Evolutionary conservation across 2,113 vertebrate genomes (phyloP), one percentile per base, ranked within the genome.

Genomic region (Pteruthius melanotis): DNA sequence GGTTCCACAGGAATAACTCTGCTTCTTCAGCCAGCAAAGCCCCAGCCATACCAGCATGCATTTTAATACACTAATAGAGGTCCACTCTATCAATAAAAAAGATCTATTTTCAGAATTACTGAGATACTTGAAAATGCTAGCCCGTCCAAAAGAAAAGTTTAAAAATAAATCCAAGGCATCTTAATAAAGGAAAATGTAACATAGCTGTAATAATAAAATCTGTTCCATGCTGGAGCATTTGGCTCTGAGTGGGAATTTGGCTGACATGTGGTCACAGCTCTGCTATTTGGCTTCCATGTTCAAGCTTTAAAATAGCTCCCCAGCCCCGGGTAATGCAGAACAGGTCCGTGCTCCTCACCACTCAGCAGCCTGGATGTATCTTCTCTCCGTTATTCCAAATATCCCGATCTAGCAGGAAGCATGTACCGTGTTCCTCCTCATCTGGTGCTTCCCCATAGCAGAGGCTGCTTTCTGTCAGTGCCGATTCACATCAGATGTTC

Each of bases 101-200:
- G 12, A 76, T 37, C 75, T 90, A 49, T 87, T 94, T 93, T 93
- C 78, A 95, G 84, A 72, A 79, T 77, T 90, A 77, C 60, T 63
- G 63, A 13, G 60, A 68, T 54, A 82, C 37, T 33, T 77, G 37
- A 92, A 89, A 94, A 61, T 0, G 0, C 35, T 68, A 79, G 56
- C 56, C 71, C 66, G 23, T 77, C 42, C 2, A 65, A 88, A 42
- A 72, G 28, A 56, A 64, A 39, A 13, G 14, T 57, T 93, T 83
- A 70, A 95, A 89, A 94, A 90, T 93, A 97, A 94, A 83, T 74
- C 42, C 63, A 37, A 93, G 56, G 44, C 54, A 83, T 52, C 52
- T 92, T 90, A 90, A 93, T 90, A 91, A 83, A 87, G 88, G 93
- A 93, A 97, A 94, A 96, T 86, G 47, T 78, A 92, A 83, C 76